A percentile compares a stretch with the other conserved stretches of the same genome.
Evolutionary conservation across 1,140 invertebrate species (phyloP).

Genomic region (Drosophila persimilis): DNA sequence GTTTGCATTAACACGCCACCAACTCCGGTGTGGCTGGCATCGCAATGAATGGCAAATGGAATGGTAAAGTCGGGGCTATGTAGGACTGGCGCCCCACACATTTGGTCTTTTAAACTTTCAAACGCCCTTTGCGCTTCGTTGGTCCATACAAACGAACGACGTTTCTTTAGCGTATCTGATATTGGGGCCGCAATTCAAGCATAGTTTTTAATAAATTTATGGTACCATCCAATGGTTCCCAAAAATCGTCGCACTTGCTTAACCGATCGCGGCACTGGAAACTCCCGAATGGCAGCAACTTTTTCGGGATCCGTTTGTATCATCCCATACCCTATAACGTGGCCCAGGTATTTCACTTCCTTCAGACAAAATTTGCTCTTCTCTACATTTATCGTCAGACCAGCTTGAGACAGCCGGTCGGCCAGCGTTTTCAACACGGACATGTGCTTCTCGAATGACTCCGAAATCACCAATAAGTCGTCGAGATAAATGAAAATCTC

Average conservation of each 20-base stretch:
- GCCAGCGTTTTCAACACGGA: background rate
- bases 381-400: slow-evolving; percentile 12
- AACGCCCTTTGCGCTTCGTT: slow-evolving; percentile 5
- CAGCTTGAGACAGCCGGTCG: background rate
- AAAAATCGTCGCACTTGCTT: no score
- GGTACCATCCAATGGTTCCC: no score
- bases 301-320: slow-evolving; percentile 1
- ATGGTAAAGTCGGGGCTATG: background rate
- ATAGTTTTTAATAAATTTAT: no score
- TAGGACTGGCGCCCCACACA: background rate
- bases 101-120: slow-evolving; percentile 5
- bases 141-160: background rate
- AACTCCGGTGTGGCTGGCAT: slow-evolving; percentile 12
- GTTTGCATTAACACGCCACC: slow-evolving; percentile 8
- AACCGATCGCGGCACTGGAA: background rate
- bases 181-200: no score
- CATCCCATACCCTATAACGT: background rate
- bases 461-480: slow-evolving; percentile 9
- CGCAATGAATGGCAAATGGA: slow-evolving; percentile 11
- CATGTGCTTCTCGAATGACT: slow-evolving; percentile 1
- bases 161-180: background rate
- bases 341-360: slow-evolving; percentile 5
- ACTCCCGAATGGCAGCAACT: background rate
- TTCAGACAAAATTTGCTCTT: slow-evolving; percentile 9
- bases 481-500: slow-evolving; percentile 9